Percentiles rank a stretch among this genome's conserved stretches.
Conservation (phyloP, 1,140 invertebrate genomes). For the Lepidotrigona ventralis region DNA sequence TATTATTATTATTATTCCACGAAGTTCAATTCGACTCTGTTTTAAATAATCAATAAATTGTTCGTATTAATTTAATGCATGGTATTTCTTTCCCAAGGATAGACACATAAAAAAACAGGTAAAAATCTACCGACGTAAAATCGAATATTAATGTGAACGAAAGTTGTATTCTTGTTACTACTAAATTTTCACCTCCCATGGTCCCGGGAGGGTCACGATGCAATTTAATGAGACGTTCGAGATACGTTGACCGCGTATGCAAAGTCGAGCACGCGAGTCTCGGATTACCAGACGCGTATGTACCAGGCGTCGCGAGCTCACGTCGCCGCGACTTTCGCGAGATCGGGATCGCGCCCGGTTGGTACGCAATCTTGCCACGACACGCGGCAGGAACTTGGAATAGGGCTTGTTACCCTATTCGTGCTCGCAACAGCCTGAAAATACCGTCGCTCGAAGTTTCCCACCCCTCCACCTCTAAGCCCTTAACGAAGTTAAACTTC, state of each 20-base stretch:
- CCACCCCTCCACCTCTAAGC: background rate
- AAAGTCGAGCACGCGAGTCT: slow-evolving; percentile 7
- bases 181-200: background rate
- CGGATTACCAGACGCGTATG: background rate
- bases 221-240: slow-evolving; percentile 17
- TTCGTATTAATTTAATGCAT: background rate
- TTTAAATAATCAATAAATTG: background rate
- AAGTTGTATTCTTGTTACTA: background rate
- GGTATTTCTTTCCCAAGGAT: too few relatives aligned
- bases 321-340: slow-evolving; percentile 9
- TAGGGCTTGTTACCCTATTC: slow-evolving; percentile 31
- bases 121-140: too few relatives aligned
- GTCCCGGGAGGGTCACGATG: background rate
- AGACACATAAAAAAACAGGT: too few relatives aligned
- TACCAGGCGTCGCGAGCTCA: slow-evolving; percentile 16
- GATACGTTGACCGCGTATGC: slow-evolving; percentile 19
- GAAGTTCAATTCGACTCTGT: background rate
- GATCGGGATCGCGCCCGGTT: slow-evolving; percentile 8
- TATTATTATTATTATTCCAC: background rate
- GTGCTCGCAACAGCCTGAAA: slow-evolving; percentile 33
- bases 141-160: background rate
- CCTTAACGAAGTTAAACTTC: slow-evolving; percentile 41
- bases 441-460: slow-evolving; percentile 25
- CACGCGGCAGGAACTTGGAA: slow-evolving; percentile 19
- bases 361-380: background rate